Conservation (phyloP, 2,797 vertebrate genomes). For the Oreortyx pictus region DNA sequence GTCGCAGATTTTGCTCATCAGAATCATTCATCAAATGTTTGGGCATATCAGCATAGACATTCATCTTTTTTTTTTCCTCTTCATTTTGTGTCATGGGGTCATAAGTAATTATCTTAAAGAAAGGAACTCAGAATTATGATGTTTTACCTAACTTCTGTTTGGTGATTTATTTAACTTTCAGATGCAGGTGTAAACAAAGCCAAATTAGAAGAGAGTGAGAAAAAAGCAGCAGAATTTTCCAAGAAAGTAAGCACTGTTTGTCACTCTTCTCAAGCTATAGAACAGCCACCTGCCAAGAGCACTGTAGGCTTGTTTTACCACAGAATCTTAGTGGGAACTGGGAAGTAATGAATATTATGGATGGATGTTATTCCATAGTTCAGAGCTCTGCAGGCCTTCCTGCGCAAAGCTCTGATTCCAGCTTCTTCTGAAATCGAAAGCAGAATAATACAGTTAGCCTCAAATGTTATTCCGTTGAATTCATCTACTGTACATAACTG, state of each 20-base stretch:
- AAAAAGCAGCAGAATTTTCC: constrained; percentile 93
- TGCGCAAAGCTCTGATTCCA: not conserved
- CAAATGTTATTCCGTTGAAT: not conserved
- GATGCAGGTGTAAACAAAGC: constrained; percentile 96
- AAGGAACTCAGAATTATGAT: not conserved
- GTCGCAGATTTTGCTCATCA: not conserved
- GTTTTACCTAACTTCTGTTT: not conserved
- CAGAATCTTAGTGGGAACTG: not conserved
- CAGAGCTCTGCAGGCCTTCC: not conserved
- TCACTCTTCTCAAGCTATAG: constrained; percentile 55
- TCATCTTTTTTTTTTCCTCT: fast-evolving
- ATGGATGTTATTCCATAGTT: not conserved
- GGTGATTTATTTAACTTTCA: constrained; percentile 72
- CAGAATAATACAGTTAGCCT: not conserved
- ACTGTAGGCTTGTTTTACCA: not conserved
- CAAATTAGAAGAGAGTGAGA: constrained; percentile 96
- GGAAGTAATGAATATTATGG: not conserved
- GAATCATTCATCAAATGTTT: not conserved
- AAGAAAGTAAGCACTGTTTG: constrained; percentile 89
- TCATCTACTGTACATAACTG: not conserved
- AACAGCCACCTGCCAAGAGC: constrained; percentile 56
- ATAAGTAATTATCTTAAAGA: not conserved
- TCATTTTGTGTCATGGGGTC: not conserved
- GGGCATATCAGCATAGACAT: not conserved
- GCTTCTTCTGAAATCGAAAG: not conserved